Evolutionary conservation across 2,888 invertebrate genomes (phyloP).

Genomic region (Busseola fusca): DNA sequence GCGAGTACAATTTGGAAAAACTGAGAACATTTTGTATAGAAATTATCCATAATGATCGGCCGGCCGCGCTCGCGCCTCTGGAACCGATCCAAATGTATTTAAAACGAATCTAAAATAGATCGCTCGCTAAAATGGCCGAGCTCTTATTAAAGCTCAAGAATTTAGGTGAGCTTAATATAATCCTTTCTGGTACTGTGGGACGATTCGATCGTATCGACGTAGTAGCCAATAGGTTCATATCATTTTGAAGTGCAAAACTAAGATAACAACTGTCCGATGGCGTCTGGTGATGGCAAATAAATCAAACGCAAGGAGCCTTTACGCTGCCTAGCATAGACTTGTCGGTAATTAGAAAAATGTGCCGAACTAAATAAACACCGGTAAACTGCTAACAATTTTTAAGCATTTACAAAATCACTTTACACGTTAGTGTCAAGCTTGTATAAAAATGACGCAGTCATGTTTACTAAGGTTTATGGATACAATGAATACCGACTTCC

Average conservation of each 20-base stretch:
- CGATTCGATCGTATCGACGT: conserved; percentile 2
- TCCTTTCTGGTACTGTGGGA: conserved; percentile 29
- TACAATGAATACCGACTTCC: conserved; percentile 1
- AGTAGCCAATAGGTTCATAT: background rate
- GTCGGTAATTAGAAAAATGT: conserved; percentile 9
- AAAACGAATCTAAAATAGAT: conserved; percentile 68
- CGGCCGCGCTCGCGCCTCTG: conserved; percentile 53
- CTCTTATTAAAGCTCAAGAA: conserved; percentile 58
- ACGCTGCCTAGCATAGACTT: background rate
- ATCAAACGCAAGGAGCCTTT: conserved; percentile 9
- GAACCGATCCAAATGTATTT: conserved; percentile 72
- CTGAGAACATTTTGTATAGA: conserved; percentile 45
- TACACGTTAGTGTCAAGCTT: conserved; percentile 1
- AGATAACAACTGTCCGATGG: background rate
- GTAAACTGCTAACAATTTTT: conserved; percentile 17
- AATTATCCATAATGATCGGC: conserved; percentile 26
- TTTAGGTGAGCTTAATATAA: conserved; percentile 60
- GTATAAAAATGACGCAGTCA: conserved; percentile 2
- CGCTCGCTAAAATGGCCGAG: conserved; percentile 56
- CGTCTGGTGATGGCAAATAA: background rate
- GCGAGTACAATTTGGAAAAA: conserved; percentile 26
- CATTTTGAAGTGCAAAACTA: background rate
- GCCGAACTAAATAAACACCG: conserved; percentile 14
- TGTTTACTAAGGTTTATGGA: background rate
- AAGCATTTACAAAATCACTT: conserved; percentile 33